These are phyloP conservation scores for Trigoniulus corallinus DNA, from an alignment of 1,140 invertebrate species.

Conservation along the genomic window DNA sequence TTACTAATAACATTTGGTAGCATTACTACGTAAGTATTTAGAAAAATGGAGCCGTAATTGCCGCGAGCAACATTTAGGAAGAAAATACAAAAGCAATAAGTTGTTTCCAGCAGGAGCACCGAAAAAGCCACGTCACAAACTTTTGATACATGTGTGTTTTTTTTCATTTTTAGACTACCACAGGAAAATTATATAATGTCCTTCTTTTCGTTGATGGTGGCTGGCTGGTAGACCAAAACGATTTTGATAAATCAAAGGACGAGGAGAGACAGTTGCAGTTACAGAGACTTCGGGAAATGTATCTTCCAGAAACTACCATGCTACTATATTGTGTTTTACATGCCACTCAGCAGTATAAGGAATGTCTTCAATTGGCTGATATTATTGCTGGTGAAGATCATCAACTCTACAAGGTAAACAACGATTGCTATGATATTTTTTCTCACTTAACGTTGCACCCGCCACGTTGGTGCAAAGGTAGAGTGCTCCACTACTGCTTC, in stretches of 20 bases:
- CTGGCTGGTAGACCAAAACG: conserved; percentile 57
- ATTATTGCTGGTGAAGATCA: conserved; percentile 57
- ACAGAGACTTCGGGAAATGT: conserved; percentile 52
- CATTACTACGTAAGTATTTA: no score
- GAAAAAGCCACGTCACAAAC: no score
- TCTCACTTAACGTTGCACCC: no score
- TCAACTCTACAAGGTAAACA: conserved; percentile 47
- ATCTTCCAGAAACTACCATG: conserved; percentile 65
- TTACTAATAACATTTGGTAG: no score
- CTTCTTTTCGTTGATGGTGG: conserved; percentile 73
- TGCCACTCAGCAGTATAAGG: conserved; percentile 50
- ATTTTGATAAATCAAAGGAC: conserved; percentile 18
- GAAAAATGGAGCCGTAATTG: no score
- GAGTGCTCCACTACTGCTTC: no score
- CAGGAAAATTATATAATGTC: conserved; percentile 68
- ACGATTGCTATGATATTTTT: no score
- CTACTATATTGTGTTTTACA: conserved; percentile 63
- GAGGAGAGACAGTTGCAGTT: conserved; percentile 41
- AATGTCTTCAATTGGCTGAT: conserved; percentile 62
- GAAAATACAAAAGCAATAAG: no score
- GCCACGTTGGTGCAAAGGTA: no score
- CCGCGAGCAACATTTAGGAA: no score
- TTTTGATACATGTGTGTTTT: conserved; percentile 3
- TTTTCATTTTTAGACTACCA: conserved; percentile 38
- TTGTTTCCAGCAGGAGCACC: background rate